A percentile compares a stretch with the other conserved stretches of the same genome.
phyloP scores from a whole-genome alignment of 2,797 vertebrate species.

The Rhabdophis nuchalis region DNA sequence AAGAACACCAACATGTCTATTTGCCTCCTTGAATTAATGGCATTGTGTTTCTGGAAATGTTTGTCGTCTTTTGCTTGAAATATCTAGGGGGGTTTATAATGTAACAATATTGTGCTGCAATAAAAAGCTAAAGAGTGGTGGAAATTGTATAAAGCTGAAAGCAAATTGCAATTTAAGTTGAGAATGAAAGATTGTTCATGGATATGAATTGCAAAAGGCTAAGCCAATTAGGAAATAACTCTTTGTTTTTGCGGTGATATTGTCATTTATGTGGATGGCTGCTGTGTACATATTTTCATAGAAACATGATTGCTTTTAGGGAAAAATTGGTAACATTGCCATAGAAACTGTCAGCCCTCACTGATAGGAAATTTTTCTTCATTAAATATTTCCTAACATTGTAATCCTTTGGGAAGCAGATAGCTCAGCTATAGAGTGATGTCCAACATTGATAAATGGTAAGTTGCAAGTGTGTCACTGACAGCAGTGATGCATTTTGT shows the following conservation, averaged over 20 bases:
- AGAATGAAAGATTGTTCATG: slow-evolving; percentile 8
- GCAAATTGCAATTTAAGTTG: neutral
- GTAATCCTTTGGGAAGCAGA: neutral
- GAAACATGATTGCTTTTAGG: slow-evolving; percentile 28
- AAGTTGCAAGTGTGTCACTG: neutral
- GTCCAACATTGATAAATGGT: neutral
- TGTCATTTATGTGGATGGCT: slow-evolving; percentile 14
- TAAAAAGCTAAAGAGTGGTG: neutral
- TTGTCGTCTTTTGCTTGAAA: neutral
- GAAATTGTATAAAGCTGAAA: neutral
- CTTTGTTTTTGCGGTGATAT: slow-evolving; percentile 31
- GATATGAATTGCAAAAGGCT: slow-evolving; percentile 15
- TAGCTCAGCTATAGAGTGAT: neutral
- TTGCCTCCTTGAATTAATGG: neutral
- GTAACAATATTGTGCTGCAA: neutral
- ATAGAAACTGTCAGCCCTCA: slow-evolving; percentile 26
- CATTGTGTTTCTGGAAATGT: neutral
- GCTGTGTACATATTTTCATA: slow-evolving; percentile 15
- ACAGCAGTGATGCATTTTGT: neutral
- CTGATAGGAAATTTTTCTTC: slow-evolving; percentile 18
- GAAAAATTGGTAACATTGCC: slow-evolving; percentile 25
- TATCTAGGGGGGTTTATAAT: neutral
- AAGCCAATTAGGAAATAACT: slow-evolving; percentile 12
- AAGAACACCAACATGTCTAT: neutral
- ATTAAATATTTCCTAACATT: slow-evolving; percentile 8